Evolutionary conservation across 2,113 vertebrate genomes (phyloP).

Genomic region (Oceanodroma tethys): DNA sequence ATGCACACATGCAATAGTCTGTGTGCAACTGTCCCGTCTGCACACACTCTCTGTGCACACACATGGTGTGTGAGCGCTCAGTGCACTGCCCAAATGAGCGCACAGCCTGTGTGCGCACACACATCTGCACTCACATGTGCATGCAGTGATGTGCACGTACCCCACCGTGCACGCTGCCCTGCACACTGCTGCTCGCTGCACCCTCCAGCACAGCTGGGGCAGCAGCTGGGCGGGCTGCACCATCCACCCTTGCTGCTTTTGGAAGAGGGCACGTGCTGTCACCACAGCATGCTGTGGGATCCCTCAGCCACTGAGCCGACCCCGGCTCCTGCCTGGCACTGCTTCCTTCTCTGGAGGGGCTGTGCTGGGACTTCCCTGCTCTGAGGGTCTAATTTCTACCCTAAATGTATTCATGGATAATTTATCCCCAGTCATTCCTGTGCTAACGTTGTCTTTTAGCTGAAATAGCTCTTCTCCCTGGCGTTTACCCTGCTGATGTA

Average conservation of each 20-base stretch:
- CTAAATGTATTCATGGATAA: conserved; percentile 48
- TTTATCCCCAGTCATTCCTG: conserved; percentile 39
- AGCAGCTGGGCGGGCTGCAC: not conserved
- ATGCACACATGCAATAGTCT: not conserved
- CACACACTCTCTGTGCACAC: not conserved
- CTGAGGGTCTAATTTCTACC: conserved; percentile 19
- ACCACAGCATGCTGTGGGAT: fast-evolving
- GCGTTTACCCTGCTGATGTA: conserved; percentile 18
- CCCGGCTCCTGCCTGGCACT: not conserved
- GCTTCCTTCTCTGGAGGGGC: not conserved
- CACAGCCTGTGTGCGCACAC: not conserved
- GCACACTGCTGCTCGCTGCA: fast-evolving
- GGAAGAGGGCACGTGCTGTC: not conserved
- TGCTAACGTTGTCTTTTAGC: conserved; percentile 56
- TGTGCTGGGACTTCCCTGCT: not conserved
- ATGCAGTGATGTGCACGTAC: fast-evolving
- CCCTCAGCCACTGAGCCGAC: fast-evolving
- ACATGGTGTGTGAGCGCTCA: not conserved
- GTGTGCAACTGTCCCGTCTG: not conserved
- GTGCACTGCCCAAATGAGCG: fast-evolving
- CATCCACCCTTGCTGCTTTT: not conserved
- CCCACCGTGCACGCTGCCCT: fast-evolving
- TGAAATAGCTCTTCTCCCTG: conserved; percentile 60
- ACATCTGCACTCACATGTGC: not conserved
- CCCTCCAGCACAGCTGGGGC: not conserved